Evolutionary conservation across 92 coral and sea anemone species (phyloP).

Genomic region (Phenganax subtilis): DNA sequence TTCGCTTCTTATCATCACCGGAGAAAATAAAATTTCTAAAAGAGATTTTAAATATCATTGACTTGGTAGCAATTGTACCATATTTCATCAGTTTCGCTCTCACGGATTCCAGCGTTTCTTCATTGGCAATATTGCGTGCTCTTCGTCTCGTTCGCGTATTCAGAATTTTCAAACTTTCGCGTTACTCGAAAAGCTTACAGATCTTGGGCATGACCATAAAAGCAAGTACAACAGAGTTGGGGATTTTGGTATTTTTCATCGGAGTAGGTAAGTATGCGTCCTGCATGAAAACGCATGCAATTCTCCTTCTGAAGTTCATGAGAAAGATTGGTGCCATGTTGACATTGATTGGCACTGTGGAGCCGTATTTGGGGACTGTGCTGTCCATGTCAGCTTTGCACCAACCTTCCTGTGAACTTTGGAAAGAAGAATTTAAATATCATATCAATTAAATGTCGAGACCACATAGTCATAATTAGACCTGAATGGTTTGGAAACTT

Average conservation of each 20-base stretch:
- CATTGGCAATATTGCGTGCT: slow-evolving; percentile 44
- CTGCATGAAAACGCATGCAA: no score
- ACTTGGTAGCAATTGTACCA: slow-evolving; percentile 47
- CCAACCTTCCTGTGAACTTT: no score
- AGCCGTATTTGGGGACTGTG: no score
- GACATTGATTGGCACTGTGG: no score
- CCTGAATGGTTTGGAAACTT: no score
- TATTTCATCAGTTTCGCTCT: slow-evolving; percentile 35
- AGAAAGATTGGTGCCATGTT: neutral
- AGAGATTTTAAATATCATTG: slow-evolving; percentile 45
- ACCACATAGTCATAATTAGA: no score
- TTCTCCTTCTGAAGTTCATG: neutral
- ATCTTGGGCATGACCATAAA: slow-evolving; percentile 80
- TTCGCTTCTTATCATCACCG: slow-evolving; percentile 37
- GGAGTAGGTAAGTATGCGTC: slow-evolving; percentile 56
- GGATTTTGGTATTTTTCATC: slow-evolving; percentile 72
- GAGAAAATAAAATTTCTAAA: slow-evolving; percentile 29
- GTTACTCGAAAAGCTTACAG: slow-evolving; percentile 50
- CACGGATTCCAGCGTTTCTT: slow-evolving; percentile 38
- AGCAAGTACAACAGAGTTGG: slow-evolving; percentile 83
- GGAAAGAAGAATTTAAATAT: no score
- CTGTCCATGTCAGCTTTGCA: no score
- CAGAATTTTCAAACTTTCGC: slow-evolving; percentile 53
- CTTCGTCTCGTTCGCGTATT: slow-evolving; percentile 44
- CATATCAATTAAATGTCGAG: no score